Conservation (phyloP, 2,888 invertebrate species). For the Ephialtes manifestator region DNA sequence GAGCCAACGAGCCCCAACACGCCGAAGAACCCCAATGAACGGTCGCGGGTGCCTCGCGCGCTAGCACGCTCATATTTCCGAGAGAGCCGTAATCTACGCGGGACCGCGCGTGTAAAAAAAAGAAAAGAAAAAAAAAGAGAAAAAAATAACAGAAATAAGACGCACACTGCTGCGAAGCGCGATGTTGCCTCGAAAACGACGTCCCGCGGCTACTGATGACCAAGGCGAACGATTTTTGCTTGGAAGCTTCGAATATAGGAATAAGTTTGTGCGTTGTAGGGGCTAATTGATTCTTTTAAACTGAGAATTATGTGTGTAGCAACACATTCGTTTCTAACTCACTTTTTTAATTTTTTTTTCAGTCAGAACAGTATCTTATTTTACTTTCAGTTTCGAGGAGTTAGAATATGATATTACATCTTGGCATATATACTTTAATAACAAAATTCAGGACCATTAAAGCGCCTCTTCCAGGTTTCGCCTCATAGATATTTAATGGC, state of each 20-base stretch:
- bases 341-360: background rate
- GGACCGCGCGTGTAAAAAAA: slow-evolving; percentile 56
- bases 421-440: background rate
- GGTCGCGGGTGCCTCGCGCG: slow-evolving; percentile 41
- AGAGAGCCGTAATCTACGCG: slow-evolving; percentile 69
- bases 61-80: slow-evolving; percentile 69
- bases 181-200: slow-evolving; percentile 16
- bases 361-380: background rate
- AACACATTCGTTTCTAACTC: background rate
- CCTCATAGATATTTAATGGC: background rate
- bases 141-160: slow-evolving; percentile 11
- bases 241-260: slow-evolving; percentile 1
- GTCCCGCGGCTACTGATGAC: slow-evolving; percentile 37
- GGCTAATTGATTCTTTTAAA: slow-evolving; percentile 16
- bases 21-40: slow-evolving; percentile 46
- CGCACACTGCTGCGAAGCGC: slow-evolving; percentile 33
- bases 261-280: background rate
- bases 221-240: slow-evolving; percentile 23
- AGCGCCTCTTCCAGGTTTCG: background rate
- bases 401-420: background rate
- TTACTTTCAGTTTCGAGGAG: background rate
- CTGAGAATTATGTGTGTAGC: background rate
- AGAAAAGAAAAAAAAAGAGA: slow-evolving; percentile 9
- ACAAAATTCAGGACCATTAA: background rate
- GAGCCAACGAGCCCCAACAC: slow-evolving; percentile 61